Percentiles rank a stretch among this genome's conserved stretches.
These are phyloP conservation scores for Dione vanillae DNA, from an alignment of 2,888 invertebrate species.

Conservation along the genomic window DNA sequence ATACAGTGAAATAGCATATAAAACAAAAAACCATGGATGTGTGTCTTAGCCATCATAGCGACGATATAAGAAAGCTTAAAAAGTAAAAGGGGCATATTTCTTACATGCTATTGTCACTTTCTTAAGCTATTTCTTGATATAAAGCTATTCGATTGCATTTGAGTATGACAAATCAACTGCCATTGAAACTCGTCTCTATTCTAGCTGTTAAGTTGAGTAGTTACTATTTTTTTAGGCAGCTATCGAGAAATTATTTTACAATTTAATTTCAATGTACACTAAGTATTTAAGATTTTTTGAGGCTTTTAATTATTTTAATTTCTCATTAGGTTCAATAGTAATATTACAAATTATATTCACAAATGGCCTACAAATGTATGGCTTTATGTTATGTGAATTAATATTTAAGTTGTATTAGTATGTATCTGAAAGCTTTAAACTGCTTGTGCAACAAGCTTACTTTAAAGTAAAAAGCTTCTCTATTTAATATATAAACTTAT, in stretches of 20 bases:
- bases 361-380: conserved; percentile 13
- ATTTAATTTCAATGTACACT: conserved; percentile 4
- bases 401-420: neutral
- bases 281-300: conserved; percentile 9
- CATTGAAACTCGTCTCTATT: neutral
- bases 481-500: neutral
- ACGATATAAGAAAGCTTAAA: no score
- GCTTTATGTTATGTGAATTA: conserved; percentile 9
- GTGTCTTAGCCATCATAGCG: no score
- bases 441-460: conserved; percentile 37
- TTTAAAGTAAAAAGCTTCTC: conserved; percentile 25
- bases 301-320: neutral
- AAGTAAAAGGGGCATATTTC: neutral
- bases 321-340: neutral
- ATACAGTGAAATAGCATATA: no score
- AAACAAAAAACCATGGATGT: no score
- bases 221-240: conserved; percentile 9
- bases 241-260: neutral
- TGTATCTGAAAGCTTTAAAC: conserved; percentile 33
- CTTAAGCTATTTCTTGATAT: neutral
- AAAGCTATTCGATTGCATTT: neutral
- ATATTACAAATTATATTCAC: conserved; percentile 4
- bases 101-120: neutral
- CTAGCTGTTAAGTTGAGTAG: no score
- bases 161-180: neutral